Evolutionary conservation across 2,113 vertebrate species (phyloP), one percentile per base, ranked within the genome.

Genomic region (Bos javanicus): DNA sequence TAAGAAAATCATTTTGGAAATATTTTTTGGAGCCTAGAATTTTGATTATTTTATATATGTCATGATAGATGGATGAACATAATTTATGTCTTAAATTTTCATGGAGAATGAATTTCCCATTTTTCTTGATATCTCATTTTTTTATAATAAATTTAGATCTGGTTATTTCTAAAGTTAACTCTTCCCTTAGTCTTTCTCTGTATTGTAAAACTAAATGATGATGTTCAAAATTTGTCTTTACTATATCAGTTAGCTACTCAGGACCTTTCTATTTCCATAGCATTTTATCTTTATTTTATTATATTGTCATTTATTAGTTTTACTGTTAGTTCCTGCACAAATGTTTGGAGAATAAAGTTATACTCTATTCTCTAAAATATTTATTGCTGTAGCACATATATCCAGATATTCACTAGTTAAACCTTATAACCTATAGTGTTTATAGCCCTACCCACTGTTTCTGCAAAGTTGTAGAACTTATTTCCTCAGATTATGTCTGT

Each of bases 111-210:
- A 59, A 67, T 33, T 93, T 96, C 14, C 36, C 57, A 11, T 36
- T 97, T 67, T 92, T 88, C 76, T 96, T 90, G 6, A 43, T 81
- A 36, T 56, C n/a, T 88, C 56, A 71, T 90, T 94, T 95, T 15
- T 91, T 71, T 62, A n/a, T 87, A 46, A 50, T 64, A 95, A 84
- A 33, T 91, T 96, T 84, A 96, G 54, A 71, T 4, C 9, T 26
- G 2, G n/a, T 23, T 96, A 80, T 57, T 80, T 94, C 36, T 94
- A 74, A 33, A 5, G 39, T 23, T 96, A 90, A 57, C 57, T 94
- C 43, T 94, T 62, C 26, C 19, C 4, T 57, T 30, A 67, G 57
- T 90, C 93, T 94, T 87, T 80, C 26, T 64, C n/a, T 85, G 43
- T 23, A 62, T 81, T 92, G 56, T 23, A 81, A 74, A 96, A 3